Percentiles rank a stretch among this genome's conserved stretches.
Evolutionary conservation across 1,140 invertebrate species (phyloP).

Genomic region (Homalodisca vitripennis): DNA sequence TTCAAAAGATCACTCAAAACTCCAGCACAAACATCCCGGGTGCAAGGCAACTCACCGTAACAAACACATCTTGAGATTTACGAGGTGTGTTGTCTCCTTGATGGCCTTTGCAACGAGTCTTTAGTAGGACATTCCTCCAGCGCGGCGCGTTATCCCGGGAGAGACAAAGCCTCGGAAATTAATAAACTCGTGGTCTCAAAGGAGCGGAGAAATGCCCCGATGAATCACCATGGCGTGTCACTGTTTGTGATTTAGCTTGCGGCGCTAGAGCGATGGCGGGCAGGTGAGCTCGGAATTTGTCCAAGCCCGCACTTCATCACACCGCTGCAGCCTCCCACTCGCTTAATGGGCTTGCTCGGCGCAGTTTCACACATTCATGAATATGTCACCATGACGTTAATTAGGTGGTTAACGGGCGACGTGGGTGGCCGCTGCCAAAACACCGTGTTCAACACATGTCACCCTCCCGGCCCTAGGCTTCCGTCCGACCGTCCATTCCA

Average conservation of each 20-base stretch:
- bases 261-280: neutral
- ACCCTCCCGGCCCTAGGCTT: neutral
- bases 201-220: neutral
- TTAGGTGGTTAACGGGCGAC: slow-evolving; percentile 25
- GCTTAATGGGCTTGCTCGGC: neutral
- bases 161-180: no score
- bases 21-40: no score
- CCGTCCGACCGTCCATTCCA: neutral
- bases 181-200: neutral
- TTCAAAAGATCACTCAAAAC: no score
- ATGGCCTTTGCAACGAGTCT: no score
- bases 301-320: neutral
- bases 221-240: neutral
- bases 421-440: slow-evolving; percentile 25
- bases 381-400: slow-evolving; percentile 30
- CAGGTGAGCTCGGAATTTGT: slow-evolving; percentile 16
- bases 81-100: no score
- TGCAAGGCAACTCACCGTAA: no score
- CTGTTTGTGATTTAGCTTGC: slow-evolving; percentile 6
- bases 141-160: no score
- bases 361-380: slow-evolving; percentile 32
- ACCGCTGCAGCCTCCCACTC: neutral
- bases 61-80: no score
- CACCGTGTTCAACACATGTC: slow-evolving; percentile 24
- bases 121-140: no score